These are phyloP conservation scores for Spodoptera picta DNA, from an alignment of 2,888 invertebrate species.

Conservation along the genomic window DNA sequence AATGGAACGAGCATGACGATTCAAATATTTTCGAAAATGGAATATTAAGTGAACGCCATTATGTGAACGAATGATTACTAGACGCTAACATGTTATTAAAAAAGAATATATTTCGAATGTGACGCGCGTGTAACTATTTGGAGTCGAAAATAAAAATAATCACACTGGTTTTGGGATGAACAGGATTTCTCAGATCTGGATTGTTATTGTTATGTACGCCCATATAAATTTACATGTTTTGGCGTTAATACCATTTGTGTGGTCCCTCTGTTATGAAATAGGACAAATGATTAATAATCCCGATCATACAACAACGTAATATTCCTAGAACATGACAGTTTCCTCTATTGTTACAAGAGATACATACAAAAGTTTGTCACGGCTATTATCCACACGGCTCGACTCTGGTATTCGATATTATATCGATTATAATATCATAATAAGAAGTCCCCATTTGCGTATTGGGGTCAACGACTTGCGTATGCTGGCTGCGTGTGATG, in stretches of 20 bases:
- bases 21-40: constrained; percentile 88
- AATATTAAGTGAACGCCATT: constrained; percentile 87
- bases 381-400: constrained; percentile 44
- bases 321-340: constrained; percentile 40
- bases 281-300: constrained; percentile 37
- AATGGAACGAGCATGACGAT: constrained; percentile 87
- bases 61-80: constrained; percentile 83
- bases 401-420: constrained; percentile 54
- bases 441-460: constrained; percentile 74
- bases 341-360: constrained; percentile 44
- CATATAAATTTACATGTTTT: constrained; percentile 22
- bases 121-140: constrained; percentile 27
- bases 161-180: constrained; percentile 22
- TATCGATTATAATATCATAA: constrained; percentile 67
- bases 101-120: constrained; percentile 66
- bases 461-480: constrained; percentile 83
- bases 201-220: constrained; percentile 19
- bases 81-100: constrained; percentile 82
- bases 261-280: constrained; percentile 34
- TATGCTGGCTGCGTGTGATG: constrained; percentile 79
- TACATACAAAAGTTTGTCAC: constrained; percentile 48
- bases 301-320: constrained; percentile 18
- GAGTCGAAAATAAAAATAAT: constrained; percentile 29
- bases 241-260: constrained; percentile 31
- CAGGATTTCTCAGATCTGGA: constrained; percentile 24